Evolutionary conservation across 2,888 invertebrate genomes (phyloP).

Genomic region (Papilio demoleus): DNA sequence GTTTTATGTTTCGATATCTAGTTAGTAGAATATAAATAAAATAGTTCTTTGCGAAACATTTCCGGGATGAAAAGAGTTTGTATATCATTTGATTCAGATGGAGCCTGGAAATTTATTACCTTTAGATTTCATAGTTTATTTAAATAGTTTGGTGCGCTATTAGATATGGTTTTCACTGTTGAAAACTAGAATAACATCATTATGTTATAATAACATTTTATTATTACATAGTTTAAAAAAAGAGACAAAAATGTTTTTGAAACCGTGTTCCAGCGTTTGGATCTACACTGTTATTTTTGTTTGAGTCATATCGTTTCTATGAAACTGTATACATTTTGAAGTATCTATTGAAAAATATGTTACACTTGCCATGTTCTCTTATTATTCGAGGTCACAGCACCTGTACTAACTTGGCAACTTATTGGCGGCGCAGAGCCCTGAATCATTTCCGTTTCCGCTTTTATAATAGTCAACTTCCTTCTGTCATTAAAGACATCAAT

Average conservation of each 20-base stretch:
- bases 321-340: not conserved
- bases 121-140: no score
- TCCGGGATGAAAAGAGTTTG: not conserved
- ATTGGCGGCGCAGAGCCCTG: constrained; percentile 57
- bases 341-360: not conserved
- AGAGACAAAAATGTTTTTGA: no score
- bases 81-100: not conserved
- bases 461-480: constrained; percentile 64
- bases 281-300: no score
- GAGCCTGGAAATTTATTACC: no score
- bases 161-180: no score
- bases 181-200: no score
- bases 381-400: constrained; percentile 56
- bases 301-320: no score
- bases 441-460: constrained; percentile 60
- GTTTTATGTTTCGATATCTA: not conserved
- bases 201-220: no score
- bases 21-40: not conserved
- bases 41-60: not conserved
- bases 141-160: no score
- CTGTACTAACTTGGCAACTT: constrained; percentile 53
- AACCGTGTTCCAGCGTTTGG: no score
- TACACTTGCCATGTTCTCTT: not conserved
- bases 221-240: no score
- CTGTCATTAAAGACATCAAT: constrained; percentile 49